A percentile compares a stretch with the other conserved stretches of the same genome.
These are phyloP conservation scores for Cinclus cinclus DNA, from an alignment of 2,113 vertebrate species.

Conservation along the genomic window DNA sequence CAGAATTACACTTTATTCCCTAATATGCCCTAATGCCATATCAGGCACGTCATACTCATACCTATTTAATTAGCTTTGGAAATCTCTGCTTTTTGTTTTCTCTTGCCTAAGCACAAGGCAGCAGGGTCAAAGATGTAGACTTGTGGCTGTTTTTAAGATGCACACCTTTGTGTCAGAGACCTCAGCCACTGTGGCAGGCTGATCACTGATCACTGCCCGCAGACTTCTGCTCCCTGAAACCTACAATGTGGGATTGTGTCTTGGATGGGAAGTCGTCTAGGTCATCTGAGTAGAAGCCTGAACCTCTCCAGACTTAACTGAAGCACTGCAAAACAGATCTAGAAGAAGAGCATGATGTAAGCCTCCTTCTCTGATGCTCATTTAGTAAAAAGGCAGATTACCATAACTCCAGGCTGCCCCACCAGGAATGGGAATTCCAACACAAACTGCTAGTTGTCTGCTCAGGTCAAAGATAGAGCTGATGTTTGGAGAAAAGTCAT, in stretches of 20 bases:
- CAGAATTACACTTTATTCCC: not conserved
- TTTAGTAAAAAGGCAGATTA: too few species aligned
- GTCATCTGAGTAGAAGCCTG: not conserved
- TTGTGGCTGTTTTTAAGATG: not conserved
- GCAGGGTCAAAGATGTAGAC: not conserved
- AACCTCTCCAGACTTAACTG: not conserved
- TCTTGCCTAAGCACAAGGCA: not conserved
- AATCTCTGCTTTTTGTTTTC: not conserved
- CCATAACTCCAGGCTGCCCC: not conserved
- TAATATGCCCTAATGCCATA: not conserved
- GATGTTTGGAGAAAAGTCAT: not conserved
- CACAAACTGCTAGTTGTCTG: not conserved
- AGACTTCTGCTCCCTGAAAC: not conserved
- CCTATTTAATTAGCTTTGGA: not conserved
- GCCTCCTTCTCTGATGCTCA: not conserved
- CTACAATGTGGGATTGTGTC: fast-evolving
- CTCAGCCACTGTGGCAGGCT: fast-evolving
- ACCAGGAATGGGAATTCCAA: not conserved
- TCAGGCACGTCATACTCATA: not conserved
- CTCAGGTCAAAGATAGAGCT: not conserved
- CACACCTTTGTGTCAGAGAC: not conserved
- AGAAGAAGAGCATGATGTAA: not conserved
- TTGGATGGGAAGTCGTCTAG: not conserved
- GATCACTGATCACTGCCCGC: not conserved
- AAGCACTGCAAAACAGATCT: not conserved